phyloP scores from a whole-genome alignment of 2,797 vertebrate genomes.

The Pampus argenteus region DNA sequence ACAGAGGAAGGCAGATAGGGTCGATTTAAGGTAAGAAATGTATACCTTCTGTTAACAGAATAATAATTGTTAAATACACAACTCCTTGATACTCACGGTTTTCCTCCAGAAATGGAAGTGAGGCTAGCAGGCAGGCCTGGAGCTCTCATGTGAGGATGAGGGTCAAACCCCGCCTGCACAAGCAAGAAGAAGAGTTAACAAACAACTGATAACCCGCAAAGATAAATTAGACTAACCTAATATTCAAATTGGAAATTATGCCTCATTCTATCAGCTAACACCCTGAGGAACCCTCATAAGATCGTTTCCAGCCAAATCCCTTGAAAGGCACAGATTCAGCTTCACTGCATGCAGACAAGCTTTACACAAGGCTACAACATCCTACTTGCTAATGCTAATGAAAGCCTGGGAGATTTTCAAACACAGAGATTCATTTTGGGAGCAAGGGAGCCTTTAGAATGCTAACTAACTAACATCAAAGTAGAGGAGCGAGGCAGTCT shows the following conservation, averaged over 20 bases:
- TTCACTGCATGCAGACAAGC: slow-evolving; percentile 55
- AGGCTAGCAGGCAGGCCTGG: slow-evolving; percentile 92
- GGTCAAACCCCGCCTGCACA: slow-evolving; percentile 93
- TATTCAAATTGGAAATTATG: slow-evolving; percentile 58
- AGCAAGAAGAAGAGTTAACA: slow-evolving; percentile 38
- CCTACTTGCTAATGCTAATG: slow-evolving; percentile 76
- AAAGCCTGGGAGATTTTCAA: slow-evolving; percentile 74
- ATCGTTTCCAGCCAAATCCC: slow-evolving; percentile 61
- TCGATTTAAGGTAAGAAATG: not conserved
- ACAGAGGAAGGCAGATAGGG: not conserved
- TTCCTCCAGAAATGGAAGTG: slow-evolving; percentile 94
- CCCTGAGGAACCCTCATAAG: slow-evolving; percentile 39
- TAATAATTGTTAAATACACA: not conserved
- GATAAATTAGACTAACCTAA: slow-evolving; percentile 54
- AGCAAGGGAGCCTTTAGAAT: slow-evolving; percentile 63
- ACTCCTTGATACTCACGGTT: slow-evolving; percentile 87
- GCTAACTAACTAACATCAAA: slow-evolving; percentile 76
- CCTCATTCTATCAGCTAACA: slow-evolving; percentile 44
- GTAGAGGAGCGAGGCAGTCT: slow-evolving; percentile 60
- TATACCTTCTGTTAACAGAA: not conserved
- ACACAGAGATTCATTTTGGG: slow-evolving; percentile 60
- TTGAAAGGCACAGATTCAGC: slow-evolving; percentile 58
- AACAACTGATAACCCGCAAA: slow-evolving; percentile 40
- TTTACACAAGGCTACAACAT: slow-evolving; percentile 71
- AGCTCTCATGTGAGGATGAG: slow-evolving; percentile 93